Conservation (phyloP, 2,888 invertebrate genomes). For the Tribolium freemani region DNA sequence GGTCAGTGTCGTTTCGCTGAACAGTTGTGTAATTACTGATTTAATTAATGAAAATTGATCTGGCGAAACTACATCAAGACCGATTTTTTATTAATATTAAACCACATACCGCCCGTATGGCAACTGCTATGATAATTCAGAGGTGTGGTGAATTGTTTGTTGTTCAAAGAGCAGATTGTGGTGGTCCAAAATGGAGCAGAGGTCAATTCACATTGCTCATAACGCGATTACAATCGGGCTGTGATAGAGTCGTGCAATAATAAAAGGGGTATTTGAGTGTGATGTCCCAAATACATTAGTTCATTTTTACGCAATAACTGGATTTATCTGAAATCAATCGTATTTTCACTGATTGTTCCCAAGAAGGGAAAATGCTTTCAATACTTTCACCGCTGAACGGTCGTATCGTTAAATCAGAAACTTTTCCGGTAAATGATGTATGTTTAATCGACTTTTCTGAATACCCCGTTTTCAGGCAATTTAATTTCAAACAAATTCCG, state of each 20-base stretch:
- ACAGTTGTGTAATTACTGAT: no score
- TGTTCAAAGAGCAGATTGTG: conserved; percentile 6
- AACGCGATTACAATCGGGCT: conserved; percentile 19
- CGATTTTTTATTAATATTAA: no score
- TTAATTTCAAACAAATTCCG: conserved; percentile 6
- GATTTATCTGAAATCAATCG: conserved; percentile 19
- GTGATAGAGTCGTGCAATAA: conserved; percentile 22
- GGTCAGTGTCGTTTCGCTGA: no score
- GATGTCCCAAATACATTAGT: conserved; percentile 24
- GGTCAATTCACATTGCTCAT: conserved; percentile 10
- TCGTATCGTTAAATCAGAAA: conserved; percentile 14
- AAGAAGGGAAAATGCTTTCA: conserved; percentile 6
- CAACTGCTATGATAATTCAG: background rate
- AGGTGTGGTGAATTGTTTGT: conserved; percentile 2
- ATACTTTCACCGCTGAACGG: conserved; percentile 6
- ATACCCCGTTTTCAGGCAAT: conserved; percentile 14
- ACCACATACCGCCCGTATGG: no score
- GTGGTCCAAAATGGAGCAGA: background rate
- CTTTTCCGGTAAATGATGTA: conserved; percentile 31
- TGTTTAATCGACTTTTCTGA: conserved; percentile 28
- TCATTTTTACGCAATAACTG: conserved; percentile 14
- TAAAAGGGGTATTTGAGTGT: conserved; percentile 4
- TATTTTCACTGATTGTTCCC: conserved; percentile 12
- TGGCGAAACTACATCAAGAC: no score
- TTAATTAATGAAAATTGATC: no score